A percentile compares a stretch with the other conserved stretches of the same genome.
These are phyloP conservation scores for Indri indri DNA, from an alignment of 2,113 vertebrate genomes.

Conservation along the genomic window DNA sequence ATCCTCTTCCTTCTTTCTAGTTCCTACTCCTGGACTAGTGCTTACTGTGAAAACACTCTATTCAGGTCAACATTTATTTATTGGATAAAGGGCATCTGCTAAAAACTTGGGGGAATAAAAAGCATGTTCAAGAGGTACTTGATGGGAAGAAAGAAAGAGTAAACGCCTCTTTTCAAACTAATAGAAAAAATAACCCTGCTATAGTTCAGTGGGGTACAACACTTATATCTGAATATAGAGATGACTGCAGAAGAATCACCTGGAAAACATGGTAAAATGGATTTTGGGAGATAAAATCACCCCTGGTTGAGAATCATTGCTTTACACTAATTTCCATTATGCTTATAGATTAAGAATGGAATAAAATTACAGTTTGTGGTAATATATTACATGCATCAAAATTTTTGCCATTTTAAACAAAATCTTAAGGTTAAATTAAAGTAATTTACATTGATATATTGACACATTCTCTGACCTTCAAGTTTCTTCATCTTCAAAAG, in stretches of 20 bases:
- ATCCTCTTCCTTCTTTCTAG: neutral
- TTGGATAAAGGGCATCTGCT: neutral
- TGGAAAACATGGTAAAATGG: neutral
- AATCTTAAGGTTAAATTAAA: constrained; percentile 2
- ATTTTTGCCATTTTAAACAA: constrained; percentile 24
- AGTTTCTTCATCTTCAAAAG: constrained; percentile 7
- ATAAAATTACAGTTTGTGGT: neutral
- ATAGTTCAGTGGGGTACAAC: neutral
- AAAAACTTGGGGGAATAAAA: neutral
- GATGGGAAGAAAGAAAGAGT: neutral
- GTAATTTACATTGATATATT: neutral
- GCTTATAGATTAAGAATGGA: neutral
- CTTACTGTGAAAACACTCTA: neutral
- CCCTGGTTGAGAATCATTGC: neutral
- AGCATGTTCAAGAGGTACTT: constrained; percentile 2
- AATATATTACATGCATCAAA: neutral
- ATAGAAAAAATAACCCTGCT: neutral
- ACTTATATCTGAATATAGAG: neutral
- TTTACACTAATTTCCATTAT: neutral
- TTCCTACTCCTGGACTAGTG: neutral
- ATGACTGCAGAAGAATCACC: neutral
- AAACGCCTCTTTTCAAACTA: neutral
- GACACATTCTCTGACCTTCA: neutral
- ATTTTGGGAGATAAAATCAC: neutral
- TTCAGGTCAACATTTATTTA: neutral